Percentiles rank a stretch among this genome's conserved stretches.
These are phyloP conservation scores for Eledona agricola DNA, from an alignment of 2,888 invertebrate genomes.

Conservation along the genomic window DNA sequence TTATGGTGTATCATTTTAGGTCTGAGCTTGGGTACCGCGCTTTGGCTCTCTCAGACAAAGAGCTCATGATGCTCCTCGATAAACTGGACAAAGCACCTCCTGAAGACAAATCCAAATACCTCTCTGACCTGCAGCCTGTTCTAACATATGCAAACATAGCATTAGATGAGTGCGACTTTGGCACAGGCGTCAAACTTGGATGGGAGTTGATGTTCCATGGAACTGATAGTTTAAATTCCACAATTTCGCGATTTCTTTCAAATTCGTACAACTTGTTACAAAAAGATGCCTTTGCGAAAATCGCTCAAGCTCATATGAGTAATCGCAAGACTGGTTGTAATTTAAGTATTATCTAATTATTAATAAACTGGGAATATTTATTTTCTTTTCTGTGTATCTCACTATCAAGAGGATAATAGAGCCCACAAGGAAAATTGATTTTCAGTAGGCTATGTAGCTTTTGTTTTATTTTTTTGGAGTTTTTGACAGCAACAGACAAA, in stretches of 20 bases:
- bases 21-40: constrained; percentile 86
- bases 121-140: constrained; percentile 78
- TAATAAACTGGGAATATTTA: too few relatives aligned
- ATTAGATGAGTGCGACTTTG: constrained; percentile 94
- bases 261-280: constrained; percentile 81
- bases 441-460: too few relatives aligned
- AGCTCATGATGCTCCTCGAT: constrained; percentile 74
- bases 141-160: constrained; percentile 88
- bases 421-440: too few relatives aligned
- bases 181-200: constrained; percentile 89
- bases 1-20: constrained; percentile 47
- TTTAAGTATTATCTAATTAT: constrained; percentile 28
- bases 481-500: too few relatives aligned
- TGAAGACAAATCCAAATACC: constrained; percentile 67
- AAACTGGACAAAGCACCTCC: constrained; percentile 71
- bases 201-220: constrained; percentile 86
- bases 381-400: too few relatives aligned
- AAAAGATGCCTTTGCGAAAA: constrained; percentile 76
- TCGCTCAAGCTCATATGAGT: constrained; percentile 78
- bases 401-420: too few relatives aligned
- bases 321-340: constrained; percentile 63
- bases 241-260: constrained; percentile 71
- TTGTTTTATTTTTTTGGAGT: too few relatives aligned
- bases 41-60: constrained; percentile 56
- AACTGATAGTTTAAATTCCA: constrained; percentile 71